These are phyloP conservation scores for Hepsetus odoe DNA, from an alignment of 2,113 vertebrate species.

Conservation along the genomic window DNA sequence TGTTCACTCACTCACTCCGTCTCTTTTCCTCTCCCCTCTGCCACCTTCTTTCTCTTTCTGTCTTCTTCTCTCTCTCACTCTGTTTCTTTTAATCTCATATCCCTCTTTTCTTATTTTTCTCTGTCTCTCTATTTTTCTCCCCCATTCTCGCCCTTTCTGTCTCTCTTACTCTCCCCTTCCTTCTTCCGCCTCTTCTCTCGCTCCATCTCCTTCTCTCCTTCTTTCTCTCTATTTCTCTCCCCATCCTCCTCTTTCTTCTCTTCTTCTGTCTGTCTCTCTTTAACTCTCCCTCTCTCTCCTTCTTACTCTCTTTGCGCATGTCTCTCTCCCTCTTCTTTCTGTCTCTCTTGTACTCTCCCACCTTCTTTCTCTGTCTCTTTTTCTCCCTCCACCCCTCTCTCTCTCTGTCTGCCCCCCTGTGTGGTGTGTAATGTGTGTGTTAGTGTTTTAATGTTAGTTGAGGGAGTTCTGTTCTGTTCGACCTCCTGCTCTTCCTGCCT, in stretches of 20 bases:
- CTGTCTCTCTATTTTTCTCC: slow-evolving; percentile 1
- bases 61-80: no score
- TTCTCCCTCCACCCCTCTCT: background rate
- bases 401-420: background rate
- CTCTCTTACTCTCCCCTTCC: slow-evolving; percentile 12
- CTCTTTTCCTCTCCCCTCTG: no score
- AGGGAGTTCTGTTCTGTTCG: background rate
- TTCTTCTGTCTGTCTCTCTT: no score
- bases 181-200: no score
- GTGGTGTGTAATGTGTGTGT: background rate
- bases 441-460: slow-evolving; percentile 18
- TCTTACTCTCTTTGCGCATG: background rate
- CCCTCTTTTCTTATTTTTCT: background rate
- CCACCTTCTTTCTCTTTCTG: no score
- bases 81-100: no score
- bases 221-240: background rate
- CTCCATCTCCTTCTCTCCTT: background rate
- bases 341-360: slow-evolving; percentile 3
- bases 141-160: background rate
- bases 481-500: slow-evolving; percentile 17
- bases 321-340: background rate
- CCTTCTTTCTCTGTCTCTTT: no score
- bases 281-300: no score
- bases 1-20: no score
- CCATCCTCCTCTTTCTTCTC: slow-evolving; percentile 5